Percentiles rank a stretch among this genome's conserved stretches.
phyloP scores from a whole-genome alignment of 2,797 vertebrate genomes.

The Phylloscopus collybita region DNA sequence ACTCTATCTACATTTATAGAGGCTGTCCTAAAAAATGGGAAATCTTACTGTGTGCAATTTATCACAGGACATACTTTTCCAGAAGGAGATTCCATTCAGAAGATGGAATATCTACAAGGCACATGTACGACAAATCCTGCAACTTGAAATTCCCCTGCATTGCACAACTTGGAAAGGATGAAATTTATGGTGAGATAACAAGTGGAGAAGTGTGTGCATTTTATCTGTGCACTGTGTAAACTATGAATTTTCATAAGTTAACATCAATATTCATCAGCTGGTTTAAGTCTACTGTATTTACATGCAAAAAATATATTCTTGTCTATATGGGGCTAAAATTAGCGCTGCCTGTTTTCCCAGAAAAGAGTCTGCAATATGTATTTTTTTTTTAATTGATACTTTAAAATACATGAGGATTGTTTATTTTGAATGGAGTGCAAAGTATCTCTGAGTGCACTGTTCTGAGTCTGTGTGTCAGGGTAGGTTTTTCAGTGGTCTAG shows the following conservation, averaged over 20 bases:
- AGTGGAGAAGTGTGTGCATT: not conserved
- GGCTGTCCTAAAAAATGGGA: not conserved
- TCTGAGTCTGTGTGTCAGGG: not conserved
- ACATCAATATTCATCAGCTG: not conserved
- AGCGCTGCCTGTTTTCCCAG: not conserved
- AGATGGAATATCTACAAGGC: not conserved
- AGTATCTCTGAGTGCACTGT: not conserved
- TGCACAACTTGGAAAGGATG: not conserved
- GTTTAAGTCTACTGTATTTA: not conserved
- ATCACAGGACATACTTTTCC: not conserved
- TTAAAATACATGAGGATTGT: not conserved
- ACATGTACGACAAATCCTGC: not conserved
- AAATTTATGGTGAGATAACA: not conserved
- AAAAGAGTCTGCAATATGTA: not conserved
- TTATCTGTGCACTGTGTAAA: not conserved
- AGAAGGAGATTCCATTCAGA: not conserved
- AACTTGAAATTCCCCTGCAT: not conserved
- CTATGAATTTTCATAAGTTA: slow-evolving; percentile 10
- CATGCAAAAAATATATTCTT: not conserved
- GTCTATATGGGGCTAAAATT: not conserved
- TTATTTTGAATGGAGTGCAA: not conserved
- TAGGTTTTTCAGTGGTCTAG: not conserved
- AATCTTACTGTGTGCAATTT: not conserved
- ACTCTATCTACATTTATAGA: not conserved
- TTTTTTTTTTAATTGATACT: not conserved